Conservation (phyloP, 2,113 vertebrate species). For the Phocoena sinus region DNA sequence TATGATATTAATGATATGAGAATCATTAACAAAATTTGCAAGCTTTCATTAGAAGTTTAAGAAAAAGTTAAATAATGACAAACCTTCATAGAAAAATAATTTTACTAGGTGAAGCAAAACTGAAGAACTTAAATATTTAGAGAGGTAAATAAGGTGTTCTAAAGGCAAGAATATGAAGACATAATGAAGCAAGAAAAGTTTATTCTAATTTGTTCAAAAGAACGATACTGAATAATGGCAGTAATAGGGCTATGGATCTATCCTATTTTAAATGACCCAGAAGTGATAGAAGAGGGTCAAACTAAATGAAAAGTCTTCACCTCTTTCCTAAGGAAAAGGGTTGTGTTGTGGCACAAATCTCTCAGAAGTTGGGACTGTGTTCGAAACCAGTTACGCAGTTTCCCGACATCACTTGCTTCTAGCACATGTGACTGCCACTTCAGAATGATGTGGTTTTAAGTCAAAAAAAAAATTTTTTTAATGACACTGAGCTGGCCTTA, state of each 20-base stretch:
- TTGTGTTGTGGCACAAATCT: neutral
- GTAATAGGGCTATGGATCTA: neutral
- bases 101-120: neutral
- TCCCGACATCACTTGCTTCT: neutral
- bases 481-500: neutral
- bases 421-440: neutral
- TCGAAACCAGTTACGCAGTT: neutral
- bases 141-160: neutral
- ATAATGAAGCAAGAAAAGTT: neutral
- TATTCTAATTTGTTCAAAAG: neutral
- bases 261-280: slow-evolving; percentile 5
- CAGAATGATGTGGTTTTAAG: neutral
- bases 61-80: neutral
- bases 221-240: neutral
- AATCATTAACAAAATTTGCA: neutral
- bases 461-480: neutral
- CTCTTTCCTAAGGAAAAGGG: neutral
- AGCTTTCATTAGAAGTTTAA: neutral
- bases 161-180: neutral
- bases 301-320: neutral
- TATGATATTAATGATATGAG: neutral
- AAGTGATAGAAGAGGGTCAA: neutral
- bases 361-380: neutral
- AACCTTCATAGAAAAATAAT: neutral
- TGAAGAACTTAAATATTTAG: neutral